These are phyloP conservation scores for Scomber colias DNA, from an alignment of 2,113 vertebrate species.

Conservation along the genomic window DNA sequence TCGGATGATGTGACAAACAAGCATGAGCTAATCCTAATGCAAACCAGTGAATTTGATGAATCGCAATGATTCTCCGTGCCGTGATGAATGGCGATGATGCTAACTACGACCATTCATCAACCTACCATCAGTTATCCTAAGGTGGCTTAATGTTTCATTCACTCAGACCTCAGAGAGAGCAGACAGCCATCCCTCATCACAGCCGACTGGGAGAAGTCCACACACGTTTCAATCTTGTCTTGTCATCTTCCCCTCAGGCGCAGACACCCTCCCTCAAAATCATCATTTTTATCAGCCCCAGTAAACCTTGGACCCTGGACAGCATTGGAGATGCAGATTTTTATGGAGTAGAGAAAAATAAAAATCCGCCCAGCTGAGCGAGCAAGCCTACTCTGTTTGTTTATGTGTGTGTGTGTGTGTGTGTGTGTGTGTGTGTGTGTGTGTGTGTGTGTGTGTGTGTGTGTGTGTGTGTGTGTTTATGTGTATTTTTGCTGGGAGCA, in stretches of 20 bases:
- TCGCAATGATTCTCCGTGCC: constrained; percentile 52
- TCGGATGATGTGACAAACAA: constrained; percentile 59
- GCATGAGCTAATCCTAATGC: constrained; percentile 66
- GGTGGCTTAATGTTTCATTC: constrained; percentile 81
- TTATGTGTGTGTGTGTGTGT: constrained; percentile 29
- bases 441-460: constrained; percentile 13
- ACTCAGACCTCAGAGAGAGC: constrained; percentile 66
- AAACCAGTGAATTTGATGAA: constrained; percentile 67
- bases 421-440: constrained; percentile 9
- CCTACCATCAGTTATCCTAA: constrained; percentile 74
- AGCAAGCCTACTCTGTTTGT: constrained; percentile 21
- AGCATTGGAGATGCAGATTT: constrained; percentile 69
- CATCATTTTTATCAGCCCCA: constrained; percentile 78
- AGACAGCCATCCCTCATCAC: constrained; percentile 76
- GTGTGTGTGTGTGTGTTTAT: constrained; percentile 16
- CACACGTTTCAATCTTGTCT: constrained; percentile 78
- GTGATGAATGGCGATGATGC: constrained; percentile 75
- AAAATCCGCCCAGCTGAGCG: constrained; percentile 28
- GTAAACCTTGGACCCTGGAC: constrained; percentile 77
- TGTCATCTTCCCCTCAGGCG: constrained; percentile 72
- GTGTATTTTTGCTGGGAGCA: constrained; percentile 29
- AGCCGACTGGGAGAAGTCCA: constrained; percentile 58
- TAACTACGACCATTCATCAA: constrained; percentile 79
- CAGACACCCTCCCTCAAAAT: constrained; percentile 72
- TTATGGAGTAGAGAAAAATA: constrained; percentile 72